Conservation (phyloP, 2,888 invertebrate genomes). For the Eupithecia pulchellata region DNA sequence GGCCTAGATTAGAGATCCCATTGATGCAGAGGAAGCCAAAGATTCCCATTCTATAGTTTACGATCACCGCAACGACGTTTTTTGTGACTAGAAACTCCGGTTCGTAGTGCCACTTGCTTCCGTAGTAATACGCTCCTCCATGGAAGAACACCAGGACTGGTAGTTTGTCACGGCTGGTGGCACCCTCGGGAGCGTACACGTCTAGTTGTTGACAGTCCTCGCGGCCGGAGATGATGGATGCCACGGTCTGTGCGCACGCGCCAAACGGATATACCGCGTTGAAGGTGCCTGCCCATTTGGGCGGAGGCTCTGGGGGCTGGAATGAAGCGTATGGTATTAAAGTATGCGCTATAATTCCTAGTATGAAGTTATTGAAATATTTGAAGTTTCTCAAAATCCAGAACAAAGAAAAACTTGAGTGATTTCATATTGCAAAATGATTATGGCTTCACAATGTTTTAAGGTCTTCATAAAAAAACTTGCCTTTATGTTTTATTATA, state of each 20-base stretch:
- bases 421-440: too few relatives aligned
- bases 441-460: too few relatives aligned
- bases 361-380: neutral
- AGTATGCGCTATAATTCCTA: neutral
- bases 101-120: slow-evolving; percentile 73
- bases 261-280: slow-evolving; percentile 60
- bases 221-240: slow-evolving; percentile 58
- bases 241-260: slow-evolving; percentile 66
- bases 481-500: too few relatives aligned
- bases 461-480: too few relatives aligned
- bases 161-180: slow-evolving; percentile 48
- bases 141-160: slow-evolving; percentile 77
- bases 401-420: too few relatives aligned
- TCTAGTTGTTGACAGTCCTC: slow-evolving; percentile 76
- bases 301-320: slow-evolving; percentile 65
- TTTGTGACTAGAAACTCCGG: slow-evolving; percentile 74
- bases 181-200: slow-evolving; percentile 63
- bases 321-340: slow-evolving; percentile 34
- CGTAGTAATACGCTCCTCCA: slow-evolving; percentile 77
- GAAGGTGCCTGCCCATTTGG: slow-evolving; percentile 65
- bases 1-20: slow-evolving; percentile 71
- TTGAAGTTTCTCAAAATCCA: neutral
- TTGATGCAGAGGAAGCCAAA: slow-evolving; percentile 74
- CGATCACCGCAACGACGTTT: slow-evolving; percentile 65
- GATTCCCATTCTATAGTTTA: slow-evolving; percentile 74